Percentiles rank a stretch among this genome's conserved stretches.
phyloP scores from a whole-genome alignment of 1,140 invertebrate species.

The Campodea augens region DNA sequence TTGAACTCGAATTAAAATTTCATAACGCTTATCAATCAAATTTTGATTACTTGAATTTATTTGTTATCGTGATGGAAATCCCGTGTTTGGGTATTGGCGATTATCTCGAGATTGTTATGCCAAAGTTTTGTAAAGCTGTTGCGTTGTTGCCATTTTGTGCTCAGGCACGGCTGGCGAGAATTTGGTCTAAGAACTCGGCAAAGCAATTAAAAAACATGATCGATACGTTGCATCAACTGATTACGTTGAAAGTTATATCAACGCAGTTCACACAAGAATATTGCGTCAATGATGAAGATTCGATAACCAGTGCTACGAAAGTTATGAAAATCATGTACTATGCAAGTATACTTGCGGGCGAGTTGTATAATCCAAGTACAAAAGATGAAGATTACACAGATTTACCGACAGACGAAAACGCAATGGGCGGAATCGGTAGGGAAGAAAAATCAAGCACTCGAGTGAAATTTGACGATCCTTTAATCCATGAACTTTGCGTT shows the following conservation, averaged over 20 bases:
- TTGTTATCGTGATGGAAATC: conserved; percentile 75
- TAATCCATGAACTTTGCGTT: conserved; percentile 40
- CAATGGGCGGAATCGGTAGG: too few species aligned
- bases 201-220: conserved; percentile 49
- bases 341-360: conserved; percentile 67
- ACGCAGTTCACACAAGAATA: conserved; percentile 50
- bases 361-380: conserved; percentile 43
- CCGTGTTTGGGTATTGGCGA: conserved; percentile 57
- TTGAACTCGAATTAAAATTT: conserved; percentile 52
- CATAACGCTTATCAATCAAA: conserved; percentile 26
- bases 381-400: conserved; percentile 26
- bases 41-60: conserved; percentile 43
- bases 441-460: not conserved
- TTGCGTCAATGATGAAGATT: conserved; percentile 61
- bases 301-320: conserved; percentile 60
- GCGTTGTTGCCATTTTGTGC: conserved; percentile 46
- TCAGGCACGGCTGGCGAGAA: conserved; percentile 57
- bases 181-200: conserved; percentile 54
- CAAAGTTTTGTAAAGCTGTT: conserved; percentile 57
- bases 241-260: conserved; percentile 58
- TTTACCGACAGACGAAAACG: not conserved
- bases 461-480: conserved; percentile 27
- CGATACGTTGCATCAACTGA: conserved; percentile 66
- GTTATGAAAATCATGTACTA: conserved; percentile 65
- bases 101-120: conserved; percentile 61